phyloP scores from a whole-genome alignment of 2,888 invertebrate genomes.

The Lepidochitona cinerea region DNA sequence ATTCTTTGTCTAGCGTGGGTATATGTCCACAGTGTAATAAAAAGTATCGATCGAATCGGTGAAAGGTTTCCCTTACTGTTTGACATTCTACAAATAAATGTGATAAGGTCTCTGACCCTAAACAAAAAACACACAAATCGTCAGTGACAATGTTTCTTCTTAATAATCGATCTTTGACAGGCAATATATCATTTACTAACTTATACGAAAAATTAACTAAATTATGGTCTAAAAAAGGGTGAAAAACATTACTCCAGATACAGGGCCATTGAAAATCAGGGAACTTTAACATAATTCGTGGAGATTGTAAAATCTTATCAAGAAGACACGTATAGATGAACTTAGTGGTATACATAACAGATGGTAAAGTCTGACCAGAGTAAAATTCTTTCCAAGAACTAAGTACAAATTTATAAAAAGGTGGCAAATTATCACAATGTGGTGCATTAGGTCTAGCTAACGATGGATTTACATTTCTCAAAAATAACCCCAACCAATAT shows the following conservation, averaged over 20 bases:
- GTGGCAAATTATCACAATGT: background rate
- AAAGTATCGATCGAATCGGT: background rate
- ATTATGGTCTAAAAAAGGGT: background rate
- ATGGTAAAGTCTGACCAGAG: background rate
- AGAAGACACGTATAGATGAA: background rate
- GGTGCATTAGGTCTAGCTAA: background rate
- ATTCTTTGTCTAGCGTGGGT: background rate
- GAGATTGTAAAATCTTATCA: background rate
- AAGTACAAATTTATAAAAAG: background rate
- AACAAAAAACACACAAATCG: background rate
- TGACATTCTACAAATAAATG: slow-evolving; percentile 2
- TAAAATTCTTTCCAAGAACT: background rate
- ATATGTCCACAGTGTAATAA: background rate
- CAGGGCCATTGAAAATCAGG: background rate
- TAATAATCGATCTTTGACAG: background rate
- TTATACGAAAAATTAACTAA: background rate
- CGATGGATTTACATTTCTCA: background rate
- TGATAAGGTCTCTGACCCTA: background rate
- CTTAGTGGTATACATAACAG: background rate
- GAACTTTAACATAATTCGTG: background rate
- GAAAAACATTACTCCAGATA: slow-evolving; percentile 2
- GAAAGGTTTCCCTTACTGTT: background rate
- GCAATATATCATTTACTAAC: background rate
- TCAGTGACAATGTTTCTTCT: slow-evolving; percentile 1
- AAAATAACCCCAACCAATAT: background rate